Evolutionary conservation across 2,888 invertebrate species (phyloP), one percentile per base, ranked within the genome.

Genomic region (Bibio marci): DNA sequence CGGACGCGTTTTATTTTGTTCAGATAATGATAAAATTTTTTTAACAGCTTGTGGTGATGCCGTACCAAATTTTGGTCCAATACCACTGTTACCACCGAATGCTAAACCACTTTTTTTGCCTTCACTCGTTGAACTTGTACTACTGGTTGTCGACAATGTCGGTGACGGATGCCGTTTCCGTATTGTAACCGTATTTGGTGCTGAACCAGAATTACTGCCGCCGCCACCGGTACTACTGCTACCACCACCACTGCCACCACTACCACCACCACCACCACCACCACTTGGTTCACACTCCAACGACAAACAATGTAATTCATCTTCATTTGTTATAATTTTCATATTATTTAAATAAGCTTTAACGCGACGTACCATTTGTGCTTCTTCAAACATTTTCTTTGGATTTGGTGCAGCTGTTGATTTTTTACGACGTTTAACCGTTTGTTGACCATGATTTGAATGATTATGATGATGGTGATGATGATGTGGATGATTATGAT

Each of bases 331-430:
- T 50, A 87, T 83, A 34, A 48, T 59, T 50, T 87, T 81, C 70
- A 97, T 76, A 51, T 87, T 82, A 47, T 82, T 81, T 43, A 98
- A 70, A 64, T 98, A 98, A 3, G 95, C 86, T 59, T 95, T 92
- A 5, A 97, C 95, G 41, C 94, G 71, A 25, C 95, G 73, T 40
- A 94, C 92, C 97, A 97, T 97, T 65, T 95, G 91, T 25, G 95
- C 92, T 67, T 95, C 94, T 62, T 95, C 95, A 61, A 91, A 95
- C 92, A 95, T 94, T 62, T 92, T 94, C 64, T 94, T 94, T 38
- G 90, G 87, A 63, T 95, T 94, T 2, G 88, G 88, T 4, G 87
- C 82, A 22, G 88, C 81, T 25, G 83, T 74, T 0, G 90, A 81
- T 57, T 90, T 85, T 62, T 90, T 88, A 48, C 90, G 71, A 49